A percentile compares a stretch with the other conserved stretches of the same genome.
phyloP scores from a whole-genome alignment of 53 echinoderm and acorn worm genomes.

The Paracentrotus lividus region DNA sequence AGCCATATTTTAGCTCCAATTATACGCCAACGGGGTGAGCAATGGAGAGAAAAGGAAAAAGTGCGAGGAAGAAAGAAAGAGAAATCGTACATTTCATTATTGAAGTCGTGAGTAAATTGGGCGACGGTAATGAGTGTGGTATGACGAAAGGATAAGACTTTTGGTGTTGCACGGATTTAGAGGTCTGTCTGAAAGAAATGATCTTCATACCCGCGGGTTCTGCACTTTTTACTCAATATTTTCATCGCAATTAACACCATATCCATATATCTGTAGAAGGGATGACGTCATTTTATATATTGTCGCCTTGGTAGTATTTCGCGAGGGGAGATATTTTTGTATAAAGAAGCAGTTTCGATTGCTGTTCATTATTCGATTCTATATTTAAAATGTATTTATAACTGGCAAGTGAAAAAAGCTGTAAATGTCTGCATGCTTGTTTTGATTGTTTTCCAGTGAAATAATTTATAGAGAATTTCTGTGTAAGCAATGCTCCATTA shows the following conservation, averaged over 20 bases:
- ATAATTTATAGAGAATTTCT: no score
- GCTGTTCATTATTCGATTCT: no score
- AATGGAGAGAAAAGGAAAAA: not conserved
- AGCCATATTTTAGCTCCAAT: conserved; percentile 62
- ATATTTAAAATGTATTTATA: no score
- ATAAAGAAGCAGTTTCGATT: no score
- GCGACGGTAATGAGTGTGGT: conserved; percentile 48
- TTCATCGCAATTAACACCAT: not conserved
- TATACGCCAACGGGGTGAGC: conserved; percentile 51
- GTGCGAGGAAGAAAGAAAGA: not conserved
- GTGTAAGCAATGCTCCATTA: no score
- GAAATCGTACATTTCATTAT: conserved; percentile 60
- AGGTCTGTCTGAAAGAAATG: not conserved
- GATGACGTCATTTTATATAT: no score
- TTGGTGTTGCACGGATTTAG: conserved; percentile 9
- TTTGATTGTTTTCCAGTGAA: no score
- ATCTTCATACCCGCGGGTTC: not conserved
- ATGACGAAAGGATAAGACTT: conserved; percentile 18
- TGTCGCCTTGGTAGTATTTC: no score
- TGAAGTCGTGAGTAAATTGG: conserved; percentile 55
- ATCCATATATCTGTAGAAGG: no score
- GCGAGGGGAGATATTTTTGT: no score
- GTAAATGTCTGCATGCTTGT: no score
- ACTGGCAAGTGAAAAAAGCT: no score
- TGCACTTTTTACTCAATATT: conserved; percentile 42